Conservation (phyloP, 1,140 invertebrate genomes). For the Thaumatotibia leucotreta region DNA sequence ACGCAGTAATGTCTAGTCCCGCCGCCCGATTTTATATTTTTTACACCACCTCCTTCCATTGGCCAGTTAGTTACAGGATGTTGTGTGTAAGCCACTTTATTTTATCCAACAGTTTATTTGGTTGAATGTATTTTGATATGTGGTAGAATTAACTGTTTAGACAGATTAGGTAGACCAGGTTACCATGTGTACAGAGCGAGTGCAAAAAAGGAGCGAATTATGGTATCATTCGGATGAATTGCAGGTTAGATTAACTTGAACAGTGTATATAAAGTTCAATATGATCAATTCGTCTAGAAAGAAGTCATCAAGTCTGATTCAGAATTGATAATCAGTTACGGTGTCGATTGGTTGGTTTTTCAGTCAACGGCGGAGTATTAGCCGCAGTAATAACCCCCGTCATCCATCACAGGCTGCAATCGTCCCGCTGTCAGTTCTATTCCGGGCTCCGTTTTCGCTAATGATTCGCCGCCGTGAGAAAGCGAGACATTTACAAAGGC, state of each 20-base stretch:
- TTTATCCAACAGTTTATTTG: background rate
- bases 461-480: slow-evolving; percentile 64
- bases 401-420: slow-evolving; percentile 72
- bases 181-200: background rate
- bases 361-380: slow-evolving; percentile 48
- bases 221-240: background rate
- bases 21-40: slow-evolving; percentile 20
- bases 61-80: background rate
- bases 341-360: slow-evolving; percentile 21
- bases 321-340: slow-evolving; percentile 1
- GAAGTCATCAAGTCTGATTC: background rate
- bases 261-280: too few relatives aligned
- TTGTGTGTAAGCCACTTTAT: background rate
- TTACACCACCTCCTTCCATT: background rate
- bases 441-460: slow-evolving; percentile 70
- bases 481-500: slow-evolving; percentile 54
- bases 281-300: background rate
- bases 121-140: background rate
- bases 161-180: background rate
- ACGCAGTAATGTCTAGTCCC: slow-evolving; percentile 30
- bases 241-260: too few relatives aligned
- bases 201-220: background rate
- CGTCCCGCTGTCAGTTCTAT: slow-evolving; percentile 72
- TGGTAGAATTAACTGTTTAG: background rate
- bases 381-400: slow-evolving; percentile 60